Conservation (phyloP, 2,113 vertebrate genomes). For the Serilophus lunatus region DNA sequence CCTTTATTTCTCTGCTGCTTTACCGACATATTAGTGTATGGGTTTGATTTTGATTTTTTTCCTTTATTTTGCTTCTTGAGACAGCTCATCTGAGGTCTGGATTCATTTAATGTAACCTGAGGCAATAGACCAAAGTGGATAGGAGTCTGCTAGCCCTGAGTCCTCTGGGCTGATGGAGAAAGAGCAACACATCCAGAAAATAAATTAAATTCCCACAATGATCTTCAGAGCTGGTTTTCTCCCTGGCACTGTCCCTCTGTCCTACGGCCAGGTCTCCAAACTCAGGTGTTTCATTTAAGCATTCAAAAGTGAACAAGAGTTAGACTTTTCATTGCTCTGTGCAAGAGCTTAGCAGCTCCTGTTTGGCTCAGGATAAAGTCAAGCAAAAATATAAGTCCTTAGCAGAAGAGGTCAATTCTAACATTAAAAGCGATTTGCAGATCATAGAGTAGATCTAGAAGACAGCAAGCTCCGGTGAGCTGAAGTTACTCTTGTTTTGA, state of each 20-base stretch:
- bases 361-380: neutral
- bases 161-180: neutral
- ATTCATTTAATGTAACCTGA: slow-evolving; percentile 9
- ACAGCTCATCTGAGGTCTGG: neutral
- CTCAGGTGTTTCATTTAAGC: neutral
- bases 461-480: neutral
- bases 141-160: neutral
- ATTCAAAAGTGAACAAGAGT: neutral
- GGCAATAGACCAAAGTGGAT: neutral
- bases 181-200: neutral
- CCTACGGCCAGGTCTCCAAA: neutral
- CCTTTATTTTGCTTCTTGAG: neutral
- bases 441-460: neutral
- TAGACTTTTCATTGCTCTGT: neutral
- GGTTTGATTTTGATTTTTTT: neutral
- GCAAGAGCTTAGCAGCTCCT: neutral
- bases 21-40: neutral
- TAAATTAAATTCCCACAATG: neutral
- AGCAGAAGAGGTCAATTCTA: neutral
- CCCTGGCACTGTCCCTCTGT: neutral
- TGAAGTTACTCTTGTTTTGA: neutral
- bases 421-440: neutral
- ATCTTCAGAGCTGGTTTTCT: neutral
- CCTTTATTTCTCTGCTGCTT: neutral
- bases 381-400: neutral